Percentiles rank a stretch among this genome's conserved stretches.
Conservation (phyloP, 2,113 vertebrate species). For the Strix aluco region DNA sequence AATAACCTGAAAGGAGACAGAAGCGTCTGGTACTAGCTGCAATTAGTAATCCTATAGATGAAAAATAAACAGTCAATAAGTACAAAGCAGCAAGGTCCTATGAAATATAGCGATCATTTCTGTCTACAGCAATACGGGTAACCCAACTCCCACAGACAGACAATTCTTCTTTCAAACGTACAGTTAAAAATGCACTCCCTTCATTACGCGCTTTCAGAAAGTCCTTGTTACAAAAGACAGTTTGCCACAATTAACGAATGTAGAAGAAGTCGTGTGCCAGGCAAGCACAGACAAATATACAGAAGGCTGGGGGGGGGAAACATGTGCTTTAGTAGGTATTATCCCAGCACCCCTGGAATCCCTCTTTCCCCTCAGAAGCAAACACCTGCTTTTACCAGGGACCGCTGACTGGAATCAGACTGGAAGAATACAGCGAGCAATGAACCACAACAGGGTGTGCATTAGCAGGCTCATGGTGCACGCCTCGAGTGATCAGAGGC, state of each 20-base stretch:
- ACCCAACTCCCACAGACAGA: not conserved
- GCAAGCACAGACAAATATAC: not conserved
- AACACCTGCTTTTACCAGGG: not conserved
- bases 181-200: not conserved
- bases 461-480: not conserved
- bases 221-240: not conserved
- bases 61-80: constrained; percentile 52
- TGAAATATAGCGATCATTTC: not conserved
- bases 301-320: not conserved
- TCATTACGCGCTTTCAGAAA: not conserved
- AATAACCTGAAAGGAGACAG: constrained; percentile 53
- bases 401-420: not conserved
- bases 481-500: not conserved
- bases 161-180: not conserved
- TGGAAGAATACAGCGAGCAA: not conserved
- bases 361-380: not conserved
- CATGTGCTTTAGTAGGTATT: not conserved
- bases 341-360: not conserved
- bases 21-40: not conserved
- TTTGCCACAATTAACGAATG: not conserved
- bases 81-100: not conserved
- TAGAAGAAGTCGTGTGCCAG: not conserved
- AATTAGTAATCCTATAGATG: constrained; percentile 42
- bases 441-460: not conserved
- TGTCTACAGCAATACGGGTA: not conserved